Evolutionary conservation across 2,113 vertebrate genomes (phyloP), one percentile per base, ranked within the genome.

Genomic region (Burhinus oedicnemus): DNA sequence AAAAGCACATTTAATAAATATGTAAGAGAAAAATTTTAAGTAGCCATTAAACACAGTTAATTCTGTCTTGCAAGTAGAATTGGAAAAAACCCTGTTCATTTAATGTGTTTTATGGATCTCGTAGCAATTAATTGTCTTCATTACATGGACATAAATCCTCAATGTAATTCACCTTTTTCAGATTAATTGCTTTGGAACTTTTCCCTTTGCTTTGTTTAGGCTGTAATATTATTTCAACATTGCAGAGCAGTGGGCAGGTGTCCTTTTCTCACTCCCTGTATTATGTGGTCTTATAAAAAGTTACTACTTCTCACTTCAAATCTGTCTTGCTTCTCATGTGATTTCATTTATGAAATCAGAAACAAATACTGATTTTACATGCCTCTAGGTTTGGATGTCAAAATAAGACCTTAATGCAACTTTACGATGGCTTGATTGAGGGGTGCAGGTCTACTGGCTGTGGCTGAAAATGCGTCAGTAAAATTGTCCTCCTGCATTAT

Each of bases 91-190:
- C 55, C 55, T 91, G 91, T 97, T 91, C 79, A 93, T 95, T 96
- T 97, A 97, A 95, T 93, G 69, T 90, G 66, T 80, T 97, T 97
- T 97, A 95, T 79, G 60, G 68, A 78, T 97, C 91, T 87, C 26
- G 4, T 94, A 92, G 94, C 97, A 97, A 97, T 97, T 98, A 98
- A 97, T 97, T 97, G 93, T 96, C 96, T 97, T 93, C 80, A 91
- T 93, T 94, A 93, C 87, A 69, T 45, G 90, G 78, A 45, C 62
- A 88, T 82, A 93, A 97, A 90, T 95, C 93, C 52, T 92, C 45
- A 54, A 2, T 54, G 91, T 90, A 93, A 92, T 97, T 97, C 81
- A 54, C 89, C 52, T 55, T 57, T 68, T 93, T 81, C 40, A 80
- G 30, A 89, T 94, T 30, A 89, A 71, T 92, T 66, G 42, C 89